Base-by-base conservation (phyloP, 37 sponge, comb jelly and placozoan species). In the Tethya wilhelma region DNA sequence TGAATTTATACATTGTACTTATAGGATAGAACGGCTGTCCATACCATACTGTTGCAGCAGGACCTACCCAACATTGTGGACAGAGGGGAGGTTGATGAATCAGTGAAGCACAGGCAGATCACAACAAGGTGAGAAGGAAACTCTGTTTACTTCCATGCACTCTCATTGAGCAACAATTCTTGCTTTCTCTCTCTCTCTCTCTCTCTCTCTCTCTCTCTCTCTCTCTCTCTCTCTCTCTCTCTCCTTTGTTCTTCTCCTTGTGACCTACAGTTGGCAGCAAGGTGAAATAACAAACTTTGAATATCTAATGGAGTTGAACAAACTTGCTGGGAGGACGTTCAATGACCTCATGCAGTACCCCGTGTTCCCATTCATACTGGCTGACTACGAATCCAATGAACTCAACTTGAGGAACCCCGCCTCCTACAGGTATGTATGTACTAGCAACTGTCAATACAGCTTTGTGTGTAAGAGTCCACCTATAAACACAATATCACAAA, bases 301-400 rank as follows among this genome's bases (percentile, higher is more conserved):
- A 81, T 96, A 96, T 75, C 87, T 99, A 63, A 96, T 93, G 87
- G 96, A 96, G 58, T 80, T 99, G 68, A 99, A 99, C 91, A 96
- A 96, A 66, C 88, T 96, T 62, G 95, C 99, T 44, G 99, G 99
- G 1, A 82, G 99, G 30, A 93, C 97, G 25, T 99, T 96, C 85
- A 99, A 96, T 82, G 99, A 99, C 76, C 95, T 99, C 46, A 99
- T 99, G 99, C 99, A 99, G 75, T 99, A 96, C 53, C 99, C 99
- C 9, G 89, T 99, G 23, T 90, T 99, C 74, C 99, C 99, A 23
- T 99, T 92, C 82, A 88, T 94, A 12, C 78, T 99, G 43, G 85
- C 97, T 0, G 90, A 99, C 83, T 99, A 99, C 90, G 87, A 69
- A 33, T 69, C 78, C n/a, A 14, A 70, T 19, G 79, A 79, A 31